Evolutionary conservation across 1,140 invertebrate species (phyloP), one percentile per base, ranked within the genome.

Genomic region (Pseudomyrmex cubaensis): DNA sequence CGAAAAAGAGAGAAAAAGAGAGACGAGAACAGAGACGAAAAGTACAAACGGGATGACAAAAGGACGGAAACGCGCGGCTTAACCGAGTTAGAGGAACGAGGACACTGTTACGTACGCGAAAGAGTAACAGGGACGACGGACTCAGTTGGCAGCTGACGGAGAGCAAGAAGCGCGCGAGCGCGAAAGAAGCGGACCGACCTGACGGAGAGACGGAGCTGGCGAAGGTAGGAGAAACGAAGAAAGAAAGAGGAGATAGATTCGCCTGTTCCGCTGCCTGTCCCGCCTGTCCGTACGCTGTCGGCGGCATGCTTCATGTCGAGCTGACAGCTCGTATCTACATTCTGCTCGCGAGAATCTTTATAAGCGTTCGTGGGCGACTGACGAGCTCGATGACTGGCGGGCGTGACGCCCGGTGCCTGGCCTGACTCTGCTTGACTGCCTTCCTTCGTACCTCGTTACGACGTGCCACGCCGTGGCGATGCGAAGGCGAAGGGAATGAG

Each of bases 301-400:
- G 85, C 89, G 82, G 87, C 84, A 86, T 90, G 88, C 89, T 87
- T 90, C 89, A 83, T 90, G 89, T 88, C 86, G 74, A 66, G 62
- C 84, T 90, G 90, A 92, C 91, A 91, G 89, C 74, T 89, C 90
- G 86, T 91, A 92, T 92, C 90, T 92, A 91, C 90, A 90, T 92
- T 91, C 88, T 87, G 84, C 86, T 76, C 86, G 86, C 88, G 85
- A 90, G 90, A 91, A 91, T 92, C 91, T 91, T 91, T 91, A 87
- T 90, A 88, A 90, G 90, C 90, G 86, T 85, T 90, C 85, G 91
- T 91, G 90, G 90, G 90, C 88, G 91, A 92, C 78, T 88, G 90
- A 91, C 91, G 89, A 88, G 89, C 88, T 87, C 90, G 91, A 90
- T 91, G 91, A 92, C 87, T 92, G 91, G 90, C 92, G 87, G 90